Percentiles rank a stretch among this genome's conserved stretches.
These are phyloP conservation scores for Rhincodon typus DNA, from an alignment of 2,797 vertebrate genomes.

Conservation along the genomic window DNA sequence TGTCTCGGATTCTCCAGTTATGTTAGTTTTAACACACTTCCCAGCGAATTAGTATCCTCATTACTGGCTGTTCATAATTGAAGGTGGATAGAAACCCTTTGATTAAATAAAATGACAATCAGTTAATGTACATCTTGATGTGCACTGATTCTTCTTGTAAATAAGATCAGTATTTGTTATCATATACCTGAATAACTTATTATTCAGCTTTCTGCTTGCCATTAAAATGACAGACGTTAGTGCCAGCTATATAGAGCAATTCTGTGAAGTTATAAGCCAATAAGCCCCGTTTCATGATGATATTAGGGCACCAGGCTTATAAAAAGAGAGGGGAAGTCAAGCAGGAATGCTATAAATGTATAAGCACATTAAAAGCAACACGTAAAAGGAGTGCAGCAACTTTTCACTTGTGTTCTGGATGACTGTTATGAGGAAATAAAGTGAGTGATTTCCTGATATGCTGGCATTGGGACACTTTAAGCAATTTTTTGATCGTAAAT, in stretches of 20 bases:
- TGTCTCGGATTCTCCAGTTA: too few relatives aligned
- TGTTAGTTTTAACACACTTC: conserved; percentile 31
- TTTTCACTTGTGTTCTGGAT: conserved; percentile 27
- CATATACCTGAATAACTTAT: neutral
- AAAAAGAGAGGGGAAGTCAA: neutral
- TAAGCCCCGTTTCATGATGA: conserved; percentile 17
- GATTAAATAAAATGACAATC: neutral
- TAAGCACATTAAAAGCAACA: conserved; percentile 33
- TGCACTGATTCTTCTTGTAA: conserved; percentile 7
- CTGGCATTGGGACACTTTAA: neutral
- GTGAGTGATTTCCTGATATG: conserved; percentile 26
- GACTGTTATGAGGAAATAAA: conserved; percentile 25
- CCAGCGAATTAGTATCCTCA: conserved; percentile 20
- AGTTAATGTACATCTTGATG: neutral
- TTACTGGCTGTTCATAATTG: conserved; percentile 12
- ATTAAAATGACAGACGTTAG: neutral
- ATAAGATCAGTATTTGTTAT: neutral
- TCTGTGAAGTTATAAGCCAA: conserved; percentile 10
- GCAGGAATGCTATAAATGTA: conserved; percentile 32
- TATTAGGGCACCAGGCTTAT: neutral
- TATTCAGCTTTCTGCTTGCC: neutral
- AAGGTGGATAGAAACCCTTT: conserved; percentile 11
- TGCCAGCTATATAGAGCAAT: neutral
- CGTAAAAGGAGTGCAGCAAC: neutral
- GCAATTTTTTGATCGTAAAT: neutral